Base-by-base conservation (phyloP, 2,888 invertebrate species). In the Graphium colonna region DNA sequence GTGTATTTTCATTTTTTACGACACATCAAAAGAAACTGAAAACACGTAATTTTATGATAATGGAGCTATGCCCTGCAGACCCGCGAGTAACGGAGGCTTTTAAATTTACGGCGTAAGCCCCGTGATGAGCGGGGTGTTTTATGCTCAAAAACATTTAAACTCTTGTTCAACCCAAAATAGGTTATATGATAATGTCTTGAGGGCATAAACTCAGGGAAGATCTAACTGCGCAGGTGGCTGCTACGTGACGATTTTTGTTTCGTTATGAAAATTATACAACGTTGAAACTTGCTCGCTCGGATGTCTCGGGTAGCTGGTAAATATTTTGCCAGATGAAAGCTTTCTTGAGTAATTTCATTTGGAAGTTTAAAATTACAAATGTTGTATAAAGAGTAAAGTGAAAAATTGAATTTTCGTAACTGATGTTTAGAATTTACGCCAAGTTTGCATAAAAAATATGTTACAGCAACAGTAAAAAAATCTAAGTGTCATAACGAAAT, bases 1-100 rank as follows among this genome's bases (percentile, higher is more conserved):
- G 69, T 75, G 76, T 79, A 75, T 76, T 77, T 78, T 77, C 75
- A 76, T 80, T 78, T 82, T 81, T 82, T 82, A 82, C 68, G 80
- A 79, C 79, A 82, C 85, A 86, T 85, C 83, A 87, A 84, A 84
- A 83, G 86, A 86, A 87, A 85, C 84, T 84, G 85, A 82, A 82
- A 86, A 77, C 76, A 72, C 72, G 81, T 82, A 79, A 86, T 82
- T 87, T 87, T 87, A 87, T 87, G 87, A 80, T 87, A 87, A 87
- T 87, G 84, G 85, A 75, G 74, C 78, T 74, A 72, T 70, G 68
- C 67, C 73, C 74, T 68, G 69, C 73, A 75, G 74, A 73, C 77
- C 69, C 70, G 68, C 72, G 69, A 76, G 76, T 78, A 75, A 75
- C 68, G 76, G 73, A 84, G 77, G 79, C 86, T 84, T 83, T 87